These are phyloP conservation scores for Theristicus caerulescens DNA, from an alignment of 2,113 vertebrate species.

Conservation along the genomic window DNA sequence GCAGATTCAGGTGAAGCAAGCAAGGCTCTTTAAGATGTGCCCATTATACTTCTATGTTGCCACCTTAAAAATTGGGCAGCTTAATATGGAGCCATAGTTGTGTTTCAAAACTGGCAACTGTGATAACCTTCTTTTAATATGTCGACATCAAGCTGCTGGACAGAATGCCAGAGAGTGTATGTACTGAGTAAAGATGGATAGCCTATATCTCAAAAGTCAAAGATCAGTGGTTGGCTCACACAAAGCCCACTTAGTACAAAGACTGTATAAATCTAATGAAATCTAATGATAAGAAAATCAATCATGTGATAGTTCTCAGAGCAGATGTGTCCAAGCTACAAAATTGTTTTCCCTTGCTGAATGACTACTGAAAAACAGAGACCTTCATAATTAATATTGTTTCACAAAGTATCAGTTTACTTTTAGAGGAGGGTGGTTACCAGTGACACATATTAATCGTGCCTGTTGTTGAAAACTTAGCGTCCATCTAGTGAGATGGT, in stretches of 20 bases:
- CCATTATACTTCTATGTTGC: neutral
- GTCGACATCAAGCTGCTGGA: neutral
- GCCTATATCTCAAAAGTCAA: neutral
- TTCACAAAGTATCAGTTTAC: neutral
- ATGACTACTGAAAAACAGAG: neutral
- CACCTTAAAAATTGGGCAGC: neutral
- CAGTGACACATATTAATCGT: neutral
- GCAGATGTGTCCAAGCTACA: neutral
- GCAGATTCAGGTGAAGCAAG: neutral
- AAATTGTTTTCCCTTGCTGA: neutral
- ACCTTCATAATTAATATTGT: neutral
- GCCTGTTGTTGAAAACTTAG: neutral
- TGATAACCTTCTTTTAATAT: neutral
- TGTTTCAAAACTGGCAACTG: neutral
- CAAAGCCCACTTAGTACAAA: neutral
- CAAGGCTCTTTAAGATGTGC: neutral
- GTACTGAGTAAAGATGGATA: neutral
- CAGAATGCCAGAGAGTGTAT: fast-evolving
- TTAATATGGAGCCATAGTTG: neutral
- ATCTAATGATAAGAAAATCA: neutral
- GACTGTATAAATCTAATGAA: neutral
- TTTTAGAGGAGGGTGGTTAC: neutral
- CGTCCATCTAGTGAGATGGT: neutral
- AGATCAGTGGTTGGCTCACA: neutral
- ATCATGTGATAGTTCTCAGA: neutral